These are phyloP conservation scores for Argyresthia goedartella DNA, from an alignment of 2,888 invertebrate species.

Conservation along the genomic window DNA sequence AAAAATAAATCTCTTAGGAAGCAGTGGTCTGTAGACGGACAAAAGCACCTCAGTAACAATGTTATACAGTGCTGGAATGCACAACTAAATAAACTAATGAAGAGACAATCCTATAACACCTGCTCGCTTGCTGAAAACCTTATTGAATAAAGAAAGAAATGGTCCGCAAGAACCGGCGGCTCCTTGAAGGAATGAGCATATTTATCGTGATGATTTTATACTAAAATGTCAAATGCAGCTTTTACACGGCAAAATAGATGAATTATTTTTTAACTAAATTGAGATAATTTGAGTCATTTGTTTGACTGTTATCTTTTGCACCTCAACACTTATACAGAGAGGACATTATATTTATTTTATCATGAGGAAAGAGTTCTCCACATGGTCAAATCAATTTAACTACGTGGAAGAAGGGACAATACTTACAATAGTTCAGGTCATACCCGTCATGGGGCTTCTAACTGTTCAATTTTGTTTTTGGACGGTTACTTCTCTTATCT, in stretches of 20 bases:
- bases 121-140: background rate
- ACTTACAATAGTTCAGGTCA: too few relatives aligned
- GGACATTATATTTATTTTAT: background rate
- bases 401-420: too few relatives aligned
- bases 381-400: background rate
- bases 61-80: background rate
- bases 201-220: background rate
- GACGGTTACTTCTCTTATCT: too few relatives aligned
- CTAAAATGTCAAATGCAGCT: background rate
- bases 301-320: background rate
- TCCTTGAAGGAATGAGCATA: conserved; percentile 1
- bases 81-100: too few relatives aligned
- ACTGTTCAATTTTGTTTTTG: too few relatives aligned
- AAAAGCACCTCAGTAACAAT: background rate
- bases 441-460: too few relatives aligned
- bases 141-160: conserved; percentile 2
- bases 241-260: too few relatives aligned
- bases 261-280: conserved; percentile 1
- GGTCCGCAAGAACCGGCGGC: conserved; percentile 1
- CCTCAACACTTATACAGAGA: background rate
- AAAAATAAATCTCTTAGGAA: background rate
- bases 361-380: background rate
- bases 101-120: too few relatives aligned
- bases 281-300: background rate
- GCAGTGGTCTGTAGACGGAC: background rate